Evolutionary conservation across 2,888 invertebrate genomes (phyloP).

Genomic region (Tyria jacobaeae): DNA sequence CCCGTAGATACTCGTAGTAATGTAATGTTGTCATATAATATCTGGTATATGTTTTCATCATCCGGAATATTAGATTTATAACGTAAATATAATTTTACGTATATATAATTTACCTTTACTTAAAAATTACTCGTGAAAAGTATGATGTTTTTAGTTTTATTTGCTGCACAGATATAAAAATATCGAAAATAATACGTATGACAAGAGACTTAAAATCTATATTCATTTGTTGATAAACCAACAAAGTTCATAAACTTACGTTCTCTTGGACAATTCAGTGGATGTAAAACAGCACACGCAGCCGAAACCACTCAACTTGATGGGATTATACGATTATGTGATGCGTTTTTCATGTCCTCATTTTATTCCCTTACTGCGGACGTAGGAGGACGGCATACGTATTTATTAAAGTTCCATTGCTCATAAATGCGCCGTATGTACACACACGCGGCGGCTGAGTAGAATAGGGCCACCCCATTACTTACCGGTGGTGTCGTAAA

Average conservation of each 20-base stretch:
- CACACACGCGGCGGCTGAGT: too few species aligned
- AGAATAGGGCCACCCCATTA: too few species aligned
- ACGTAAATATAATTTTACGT: background rate
- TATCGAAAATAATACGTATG: constrained; percentile 28
- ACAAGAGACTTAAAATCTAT: constrained; percentile 20
- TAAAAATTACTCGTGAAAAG: constrained; percentile 5
- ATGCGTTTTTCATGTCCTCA: constrained; percentile 75
- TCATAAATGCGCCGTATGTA: constrained; percentile 25
- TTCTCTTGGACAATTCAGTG: constrained; percentile 53
- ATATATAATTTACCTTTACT: background rate
- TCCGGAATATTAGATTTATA: background rate
- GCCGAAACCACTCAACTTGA: constrained; percentile 67
- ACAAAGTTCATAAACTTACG: constrained; percentile 33
- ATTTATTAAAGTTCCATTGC: constrained; percentile 58
- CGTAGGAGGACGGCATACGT: constrained; percentile 33
- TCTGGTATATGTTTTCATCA: background rate
- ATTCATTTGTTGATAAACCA: constrained; percentile 18
- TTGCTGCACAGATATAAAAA: background rate
- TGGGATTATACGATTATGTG: constrained; percentile 73
- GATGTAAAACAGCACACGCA: constrained; percentile 59
- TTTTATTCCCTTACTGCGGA: constrained; percentile 68
- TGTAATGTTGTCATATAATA: background rate
- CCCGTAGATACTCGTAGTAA: background rate
- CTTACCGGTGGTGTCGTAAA: too few species aligned
- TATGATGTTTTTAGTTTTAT: constrained; percentile 9